Evolutionary conservation across 2,797 vertebrate genomes (phyloP), one percentile per base, ranked within the genome.

Genomic region (Novumbra hubbsi): DNA sequence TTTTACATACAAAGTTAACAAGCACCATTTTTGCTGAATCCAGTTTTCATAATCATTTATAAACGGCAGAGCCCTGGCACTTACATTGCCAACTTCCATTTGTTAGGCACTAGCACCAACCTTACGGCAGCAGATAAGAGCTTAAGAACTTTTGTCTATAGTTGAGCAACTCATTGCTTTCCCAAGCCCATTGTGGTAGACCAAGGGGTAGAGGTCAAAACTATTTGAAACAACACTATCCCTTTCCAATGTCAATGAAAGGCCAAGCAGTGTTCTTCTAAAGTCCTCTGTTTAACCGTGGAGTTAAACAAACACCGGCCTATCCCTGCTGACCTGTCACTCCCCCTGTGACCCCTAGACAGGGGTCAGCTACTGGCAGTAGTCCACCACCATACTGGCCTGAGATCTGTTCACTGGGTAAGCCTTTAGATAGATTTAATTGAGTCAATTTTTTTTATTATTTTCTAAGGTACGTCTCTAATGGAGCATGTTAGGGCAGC

Each of bases 291-390:
- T 45, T 45, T 45, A 45, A 45, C 55, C 57, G 66, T 77, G 45
- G 74, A 75, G 78, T 81, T 84, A 76, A 82, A 75, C 76, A 86
- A 84, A 83, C 82, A 83, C 70, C 68, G 69, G 72, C 71, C 74
- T 76, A 14, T 48, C 71, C 64, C 68, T 50, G 71, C 79, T 85
- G 83, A 78, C 85, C 85, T 75, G 75, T 71, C 72, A 76, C 73
- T 80, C 75, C 80, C 82, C 84, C 77, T 74, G 73, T 81, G 77
- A 86, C 81, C 79, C 30, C n/a, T 19, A 30, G 27, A 30, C 50
- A 8, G 15, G 75, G 79, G 77, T 82, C 60, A 83, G 76, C 64
- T 17, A 65, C 68, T 76, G 75, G 79, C 63, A 75, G 73, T 50
- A 68, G 67, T 45, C 14, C 19, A 7, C 45, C 7, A 28, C 8